Evolutionary conservation across 2,113 vertebrate species (phyloP), one percentile per base, ranked within the genome.

Genomic region (Dasypus novemcinctus): DNA sequence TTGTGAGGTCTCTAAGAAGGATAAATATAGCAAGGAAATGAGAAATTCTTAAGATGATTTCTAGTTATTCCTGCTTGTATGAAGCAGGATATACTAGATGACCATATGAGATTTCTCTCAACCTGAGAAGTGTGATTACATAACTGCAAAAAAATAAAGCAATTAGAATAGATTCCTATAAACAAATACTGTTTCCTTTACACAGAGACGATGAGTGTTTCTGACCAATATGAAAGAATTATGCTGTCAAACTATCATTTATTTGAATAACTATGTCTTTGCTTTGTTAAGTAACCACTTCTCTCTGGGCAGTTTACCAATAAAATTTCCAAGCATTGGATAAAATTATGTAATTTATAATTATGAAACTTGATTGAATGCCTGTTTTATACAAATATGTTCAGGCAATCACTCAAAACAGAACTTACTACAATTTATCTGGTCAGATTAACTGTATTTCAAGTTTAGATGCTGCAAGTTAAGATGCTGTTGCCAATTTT

Each of bases 191-290:
- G 25, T 18, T 84, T 95, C 91, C 43, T 18, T 90, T 68, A 59
- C 20, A 85, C 18, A 80, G 49, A 54, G 12, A n/a, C 66, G 75
- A 87, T 90, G 41, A 61, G 4, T 49, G 43, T 18, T 93, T 89
- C 38, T 93, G 13, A 82, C 64, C 33, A 68, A 29, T 36, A 43
- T 85, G 57, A 94, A 93, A 78, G 10, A 89, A 72, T 82, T 87
- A 94, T 68, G 25, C 8, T 59, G 57, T 95, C 57, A 85, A 64
- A 74, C 10, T 92, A 23, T 7, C 68, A 71, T 69, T 87, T 69
- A n/a, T 87, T 36, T 89, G 21, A 97, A 92, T 81, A 88, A 91
- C n/a, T 46, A 38, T 46, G 76, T 64, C 72, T 93, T 94, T 20
- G 68, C 78, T 78, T 94, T 96, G 76, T 25, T 74, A 74, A 94